Conservation (phyloP, 92 coral and sea anemone genomes). For the Palythoa heliodiscus region DNA sequence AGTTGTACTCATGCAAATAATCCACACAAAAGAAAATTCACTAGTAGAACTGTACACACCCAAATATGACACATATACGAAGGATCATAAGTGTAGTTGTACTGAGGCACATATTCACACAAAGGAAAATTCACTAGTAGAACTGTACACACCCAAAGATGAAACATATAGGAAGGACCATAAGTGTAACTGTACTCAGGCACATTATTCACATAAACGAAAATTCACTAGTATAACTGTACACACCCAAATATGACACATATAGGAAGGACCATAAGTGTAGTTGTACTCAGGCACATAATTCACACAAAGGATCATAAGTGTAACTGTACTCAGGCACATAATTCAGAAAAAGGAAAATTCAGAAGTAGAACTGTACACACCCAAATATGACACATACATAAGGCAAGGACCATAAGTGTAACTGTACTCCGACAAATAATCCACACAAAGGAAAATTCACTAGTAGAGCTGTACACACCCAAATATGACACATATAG, state of each 20-base stretch:
- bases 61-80: no score
- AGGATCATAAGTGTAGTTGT: no score
- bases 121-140: no score
- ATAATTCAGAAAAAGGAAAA: no score
- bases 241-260: neutral
- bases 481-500: no score
- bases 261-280: no score
- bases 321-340: neutral
- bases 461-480: no score
- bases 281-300: no score
- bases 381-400: neutral
- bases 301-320: neutral
- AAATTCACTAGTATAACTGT: neutral
- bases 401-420: neutral
- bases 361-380: neutral
- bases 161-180: neutral
- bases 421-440: neutral
- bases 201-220: neutral
- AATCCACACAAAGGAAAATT: neutral
- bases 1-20: no score
- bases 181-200: neutral
- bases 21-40: no score
- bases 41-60: no score
- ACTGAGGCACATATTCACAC: no score
- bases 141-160: neutral